A percentile compares a stretch with the other conserved stretches of the same genome.
Evolutionary conservation across 2,888 invertebrate genomes (phyloP).

Genomic region (Linyphia triangularis): DNA sequence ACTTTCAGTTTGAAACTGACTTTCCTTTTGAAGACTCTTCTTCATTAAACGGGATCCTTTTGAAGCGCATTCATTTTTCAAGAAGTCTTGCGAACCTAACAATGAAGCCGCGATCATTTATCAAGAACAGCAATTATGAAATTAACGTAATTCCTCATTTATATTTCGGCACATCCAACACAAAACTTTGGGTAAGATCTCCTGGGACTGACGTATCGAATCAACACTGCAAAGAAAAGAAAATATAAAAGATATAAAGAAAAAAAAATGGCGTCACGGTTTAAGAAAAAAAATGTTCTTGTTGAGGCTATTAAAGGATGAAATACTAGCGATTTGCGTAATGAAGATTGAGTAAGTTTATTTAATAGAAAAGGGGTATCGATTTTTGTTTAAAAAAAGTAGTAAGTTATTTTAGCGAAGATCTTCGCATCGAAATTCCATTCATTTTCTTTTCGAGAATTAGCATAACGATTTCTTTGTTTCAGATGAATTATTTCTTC

Average conservation of each 20-base stretch:
- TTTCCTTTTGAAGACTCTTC: too few species aligned
- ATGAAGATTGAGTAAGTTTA: conserved; percentile 62
- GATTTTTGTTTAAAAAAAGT: conserved; percentile 39
- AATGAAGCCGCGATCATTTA: conserved; percentile 24
- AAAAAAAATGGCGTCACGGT: neutral
- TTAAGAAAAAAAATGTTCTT: conserved; percentile 5
- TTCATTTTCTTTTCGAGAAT: conserved; percentile 41
- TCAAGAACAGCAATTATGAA: conserved; percentile 46
- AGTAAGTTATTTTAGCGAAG: conserved; percentile 10
- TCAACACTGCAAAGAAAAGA: neutral
- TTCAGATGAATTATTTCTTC: conserved; percentile 37
- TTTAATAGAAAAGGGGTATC: conserved; percentile 42
- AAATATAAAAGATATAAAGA: neutral
- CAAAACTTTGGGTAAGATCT: neutral
- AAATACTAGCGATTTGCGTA: conserved; percentile 60
- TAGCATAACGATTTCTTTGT: conserved; percentile 58
- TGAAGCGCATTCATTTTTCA: conserved; percentile 1
- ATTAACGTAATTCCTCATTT: conserved; percentile 43
- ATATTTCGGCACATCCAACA: neutral
- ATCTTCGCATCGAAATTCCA: conserved; percentile 40
- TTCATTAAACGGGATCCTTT: neutral
- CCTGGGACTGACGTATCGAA: neutral
- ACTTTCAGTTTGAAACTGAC: too few species aligned
- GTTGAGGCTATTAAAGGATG: conserved; percentile 62
- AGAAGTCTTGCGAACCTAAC: neutral